Base-by-base conservation (phyloP, 2,888 invertebrate species). In the Dorcus hopei region DNA sequence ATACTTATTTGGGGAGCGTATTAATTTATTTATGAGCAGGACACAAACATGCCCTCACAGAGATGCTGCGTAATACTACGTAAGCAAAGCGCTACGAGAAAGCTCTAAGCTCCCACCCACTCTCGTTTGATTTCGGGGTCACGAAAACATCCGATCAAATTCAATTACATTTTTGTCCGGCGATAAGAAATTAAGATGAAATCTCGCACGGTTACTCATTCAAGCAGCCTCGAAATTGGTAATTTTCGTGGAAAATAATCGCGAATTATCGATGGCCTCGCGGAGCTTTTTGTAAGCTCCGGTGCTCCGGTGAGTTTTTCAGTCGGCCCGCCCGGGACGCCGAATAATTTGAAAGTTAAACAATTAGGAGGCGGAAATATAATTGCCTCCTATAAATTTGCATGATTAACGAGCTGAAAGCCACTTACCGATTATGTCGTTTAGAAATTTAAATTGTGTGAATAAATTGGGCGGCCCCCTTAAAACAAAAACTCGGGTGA, bases 1-100 rank as follows among this genome's bases (percentile, higher is more conserved):
- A 67, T 67, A 50, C 59, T 65, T 62, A 57, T 57, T 61, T 51
- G 54, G 54, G 42, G 41, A 50, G 23, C 57, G 54, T 42, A 48
- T n/a, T 51, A 49, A 50, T 57, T 49, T 14, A 47, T 50, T 38
- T 49, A 50, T 48, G 57, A 41, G 45, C 47, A 49, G 39, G 57
- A 47, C 50, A 50, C 49, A 49, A 48, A 53, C 58, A 53, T 61
- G 38, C 48, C 54, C 59, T 50, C 39, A 42, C 19, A 40, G 57
- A 59, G 56, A 51, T 48, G 57, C 59, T 53, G 52, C 49, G 49
- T 53, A 49, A 43, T 23, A 57, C 55, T 58, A 58, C 43, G 58
- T 54, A 53, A 52, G 52, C 60, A 54, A 56, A 53, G 52, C 58
- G 41, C 57, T 45, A 51, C 45, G 47, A 45, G 42, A 57, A 57